A percentile compares a stretch with the other conserved stretches of the same genome.
These are phyloP conservation scores for Piezodorus guildinii DNA, from an alignment of 1,140 invertebrate species.

Conservation along the genomic window DNA sequence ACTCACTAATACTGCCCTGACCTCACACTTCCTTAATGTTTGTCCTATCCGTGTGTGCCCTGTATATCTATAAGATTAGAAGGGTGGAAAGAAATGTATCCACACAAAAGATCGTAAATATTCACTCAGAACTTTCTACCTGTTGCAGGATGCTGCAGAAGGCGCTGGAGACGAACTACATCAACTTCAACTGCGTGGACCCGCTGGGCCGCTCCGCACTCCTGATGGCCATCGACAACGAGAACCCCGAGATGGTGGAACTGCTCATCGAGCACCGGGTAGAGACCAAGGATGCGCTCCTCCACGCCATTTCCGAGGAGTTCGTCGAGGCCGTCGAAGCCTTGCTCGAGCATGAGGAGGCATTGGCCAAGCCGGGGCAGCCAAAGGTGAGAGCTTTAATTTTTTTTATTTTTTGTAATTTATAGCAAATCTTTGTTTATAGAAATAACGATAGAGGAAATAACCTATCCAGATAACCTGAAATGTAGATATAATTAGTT, in stretches of 20 bases:
- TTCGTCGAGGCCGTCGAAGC: constrained; percentile 97
- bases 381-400: constrained; percentile 53
- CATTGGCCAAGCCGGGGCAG: constrained; percentile 61
- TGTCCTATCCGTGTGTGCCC: too few species aligned
- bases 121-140: too few species aligned
- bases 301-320: constrained; percentile 95
- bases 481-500: too few species aligned
- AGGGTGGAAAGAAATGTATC: too few species aligned
- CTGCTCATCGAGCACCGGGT: constrained; percentile 78
- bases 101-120: too few species aligned
- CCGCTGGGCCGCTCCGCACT: constrained; percentile 82
- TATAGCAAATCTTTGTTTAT: too few species aligned
- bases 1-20: too few species aligned
- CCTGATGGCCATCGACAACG: constrained; percentile 96
- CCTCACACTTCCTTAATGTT: too few species aligned
- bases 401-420: neutral
- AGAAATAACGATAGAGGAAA: too few species aligned
- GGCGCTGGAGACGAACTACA: constrained; percentile 60
- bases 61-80: too few species aligned
- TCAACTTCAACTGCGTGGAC: constrained; percentile 97
- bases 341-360: constrained; percentile 84
- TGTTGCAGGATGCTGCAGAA: constrained; percentile 58
- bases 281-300: constrained; percentile 83
- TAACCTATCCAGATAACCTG: too few species aligned
- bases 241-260: constrained; percentile 98